Evolutionary conservation across 2,113 vertebrate genomes (phyloP), one percentile per base, ranked within the genome.

Genomic region (Scatophagus argus): DNA sequence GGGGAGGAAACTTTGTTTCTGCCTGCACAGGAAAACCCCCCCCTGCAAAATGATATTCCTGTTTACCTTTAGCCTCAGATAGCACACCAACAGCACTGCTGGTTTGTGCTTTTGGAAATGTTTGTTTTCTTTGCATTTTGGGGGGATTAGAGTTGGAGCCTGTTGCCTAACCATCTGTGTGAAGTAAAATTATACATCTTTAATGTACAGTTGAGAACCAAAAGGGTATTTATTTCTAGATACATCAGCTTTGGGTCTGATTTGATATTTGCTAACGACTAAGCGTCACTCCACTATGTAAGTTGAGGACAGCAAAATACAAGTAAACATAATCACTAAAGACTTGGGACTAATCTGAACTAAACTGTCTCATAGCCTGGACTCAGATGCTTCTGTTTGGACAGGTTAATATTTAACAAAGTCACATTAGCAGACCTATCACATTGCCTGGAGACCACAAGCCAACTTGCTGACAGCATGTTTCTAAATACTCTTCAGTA

Each of bases 351-450:
- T 62, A 27, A 66, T 71, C 44, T 67, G 25, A 73, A 38, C 51
- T 21, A 29, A 52, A 36, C 2, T 8, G 1, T 17, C 8, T 64
- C 32, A 39, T 10, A 27, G n/a, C 17, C 13, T 39, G 1, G 14
- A 68, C 39, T 29, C 27, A 14, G 41, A 36, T 60, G 38, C 16
- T 44, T 34, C 69, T 65, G 80, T 82, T 79, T 61, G 72, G 34
- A 78, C 47, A 39, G 52, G 64, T 88, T 82, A 82, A 91, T 90
- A 80, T 87, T 79, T 72, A 63, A 81, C 85, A 77, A 17, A 59
- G 63, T 83, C 60, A 79, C 59, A 65, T 39, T 43, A 74, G 17
- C 77, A 74, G 44, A 68, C 3, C 36, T 63, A 49, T 82, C 77
- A 67, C 52, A 58, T 74, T 77, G 21, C 63, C 60, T 66, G 47